Conservation (phyloP, 2,113 vertebrate species). For the Sinocyclocheilus maitianheensis region DNA sequence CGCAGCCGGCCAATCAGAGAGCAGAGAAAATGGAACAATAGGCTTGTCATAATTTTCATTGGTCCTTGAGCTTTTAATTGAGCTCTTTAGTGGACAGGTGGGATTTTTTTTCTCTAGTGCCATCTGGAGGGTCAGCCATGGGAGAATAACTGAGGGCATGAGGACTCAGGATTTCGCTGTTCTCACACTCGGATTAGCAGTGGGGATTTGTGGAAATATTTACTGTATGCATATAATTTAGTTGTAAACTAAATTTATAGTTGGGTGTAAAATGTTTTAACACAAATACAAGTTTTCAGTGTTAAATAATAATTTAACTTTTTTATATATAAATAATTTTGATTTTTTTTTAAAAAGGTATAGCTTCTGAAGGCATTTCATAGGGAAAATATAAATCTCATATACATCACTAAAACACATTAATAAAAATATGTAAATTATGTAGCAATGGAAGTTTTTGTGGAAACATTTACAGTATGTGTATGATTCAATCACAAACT, state of each 20-base stretch:
- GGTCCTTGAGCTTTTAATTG: slow-evolving; percentile 60
- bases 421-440: too few relatives aligned
- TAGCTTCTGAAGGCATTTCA: background rate
- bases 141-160: slow-evolving; percentile 66
- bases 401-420: too few relatives aligned
- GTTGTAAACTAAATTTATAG: background rate
- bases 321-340: too few relatives aligned
- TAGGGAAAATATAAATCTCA: too few relatives aligned
- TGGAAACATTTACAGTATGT: too few relatives aligned
- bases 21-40: slow-evolving; percentile 62
- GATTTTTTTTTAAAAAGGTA: background rate
- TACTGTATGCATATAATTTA: background rate
- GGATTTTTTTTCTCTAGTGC: slow-evolving; percentile 63
- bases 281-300: background rate
- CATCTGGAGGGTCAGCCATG: slow-evolving; percentile 67
- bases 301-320: background rate
- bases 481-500: too few relatives aligned
- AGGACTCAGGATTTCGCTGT: slow-evolving; percentile 41
- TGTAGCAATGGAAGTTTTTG: too few relatives aligned
- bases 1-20: slow-evolving; percentile 67
- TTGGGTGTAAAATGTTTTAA: background rate
- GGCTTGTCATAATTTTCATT: slow-evolving; percentile 33
- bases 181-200: slow-evolving; percentile 43
- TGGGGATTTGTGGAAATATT: background rate
- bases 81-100: slow-evolving; percentile 70